phyloP scores from a whole-genome alignment of 2,888 invertebrate genomes.

The Mycalesis mineus region DNA sequence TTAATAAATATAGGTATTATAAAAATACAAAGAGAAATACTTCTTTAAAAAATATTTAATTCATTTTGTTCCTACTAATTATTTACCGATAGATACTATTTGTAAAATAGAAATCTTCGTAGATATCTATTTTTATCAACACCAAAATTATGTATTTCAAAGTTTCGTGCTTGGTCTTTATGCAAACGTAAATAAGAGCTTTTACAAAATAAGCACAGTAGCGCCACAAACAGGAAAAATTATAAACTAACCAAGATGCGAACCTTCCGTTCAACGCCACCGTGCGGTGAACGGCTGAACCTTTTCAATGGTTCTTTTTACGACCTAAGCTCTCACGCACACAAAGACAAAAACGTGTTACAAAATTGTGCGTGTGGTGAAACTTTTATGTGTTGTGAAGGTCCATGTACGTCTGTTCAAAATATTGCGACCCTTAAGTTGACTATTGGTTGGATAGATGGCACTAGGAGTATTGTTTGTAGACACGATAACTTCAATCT shows the following conservation, averaged over 20 bases:
- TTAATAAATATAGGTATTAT: too few species aligned
- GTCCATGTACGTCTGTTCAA: conserved; percentile 50
- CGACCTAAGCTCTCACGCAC: conserved; percentile 57
- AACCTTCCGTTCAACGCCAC: conserved; percentile 67
- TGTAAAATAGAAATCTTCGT: too few species aligned
- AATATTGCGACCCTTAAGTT: conserved; percentile 45
- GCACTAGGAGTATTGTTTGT: conserved; percentile 55
- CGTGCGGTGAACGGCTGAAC: conserved; percentile 72
- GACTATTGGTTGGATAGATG: conserved; percentile 66
- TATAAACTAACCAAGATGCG: conserved; percentile 41
- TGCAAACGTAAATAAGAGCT: neutral
- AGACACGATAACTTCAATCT: conserved; percentile 15
- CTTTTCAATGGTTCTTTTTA: conserved; percentile 69
- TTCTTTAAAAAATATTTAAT: too few species aligned
- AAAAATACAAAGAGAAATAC: too few species aligned
- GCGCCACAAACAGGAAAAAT: conserved; percentile 51
- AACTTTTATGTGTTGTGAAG: conserved; percentile 58
- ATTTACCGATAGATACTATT: too few species aligned
- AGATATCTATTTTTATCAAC: too few species aligned
- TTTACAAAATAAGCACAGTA: conserved; percentile 38
- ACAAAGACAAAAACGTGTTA: conserved; percentile 49
- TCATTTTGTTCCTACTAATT: too few species aligned
- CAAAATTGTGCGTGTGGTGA: conserved; percentile 60
- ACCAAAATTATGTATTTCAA: too few species aligned
- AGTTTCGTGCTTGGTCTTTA: neutral